phyloP scores from a whole-genome alignment of 2,797 vertebrate genomes.

The Dendrocincla fuliginosa region DNA sequence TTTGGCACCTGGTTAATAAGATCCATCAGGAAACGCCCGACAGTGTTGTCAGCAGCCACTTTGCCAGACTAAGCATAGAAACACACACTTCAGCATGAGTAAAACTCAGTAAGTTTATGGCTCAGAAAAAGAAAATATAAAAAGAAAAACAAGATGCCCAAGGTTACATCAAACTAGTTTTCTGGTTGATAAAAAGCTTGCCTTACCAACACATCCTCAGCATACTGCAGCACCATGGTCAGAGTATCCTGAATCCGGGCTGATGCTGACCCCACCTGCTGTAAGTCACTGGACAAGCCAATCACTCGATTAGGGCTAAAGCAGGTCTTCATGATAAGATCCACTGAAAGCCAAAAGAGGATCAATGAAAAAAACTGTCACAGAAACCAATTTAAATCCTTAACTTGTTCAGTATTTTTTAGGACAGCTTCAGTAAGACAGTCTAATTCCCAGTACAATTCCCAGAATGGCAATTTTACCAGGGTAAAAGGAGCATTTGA shows the following conservation, averaged over 20 bases:
- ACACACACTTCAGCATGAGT: background rate
- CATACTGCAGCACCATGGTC: constrained; percentile 89
- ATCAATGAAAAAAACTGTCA: background rate
- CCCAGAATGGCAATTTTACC: background rate
- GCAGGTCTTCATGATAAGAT: constrained; percentile 93
- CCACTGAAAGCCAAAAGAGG: constrained; percentile 75
- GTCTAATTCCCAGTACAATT: background rate
- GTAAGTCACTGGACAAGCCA: constrained; percentile 84
- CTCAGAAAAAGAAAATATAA: background rate
- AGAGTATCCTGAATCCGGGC: constrained; percentile 92
- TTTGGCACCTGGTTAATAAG: constrained; percentile 97
- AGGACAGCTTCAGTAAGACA: background rate
- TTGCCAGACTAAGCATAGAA: constrained; percentile 88
- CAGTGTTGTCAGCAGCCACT: constrained; percentile 93
- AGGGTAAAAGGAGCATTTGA: background rate
- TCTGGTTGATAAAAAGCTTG: background rate
- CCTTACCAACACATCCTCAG: constrained; percentile 95
- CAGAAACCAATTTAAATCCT: background rate
- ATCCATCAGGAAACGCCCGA: constrained; percentile 96
- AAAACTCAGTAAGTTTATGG: background rate
- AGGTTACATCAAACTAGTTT: background rate
- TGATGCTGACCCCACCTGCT: constrained; percentile 89
- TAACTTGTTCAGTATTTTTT: background rate
- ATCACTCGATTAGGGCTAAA: constrained; percentile 86
- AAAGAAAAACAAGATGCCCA: background rate